These are phyloP conservation scores for Agrochola circellaris DNA, from an alignment of 2,888 invertebrate species.

Conservation along the genomic window DNA sequence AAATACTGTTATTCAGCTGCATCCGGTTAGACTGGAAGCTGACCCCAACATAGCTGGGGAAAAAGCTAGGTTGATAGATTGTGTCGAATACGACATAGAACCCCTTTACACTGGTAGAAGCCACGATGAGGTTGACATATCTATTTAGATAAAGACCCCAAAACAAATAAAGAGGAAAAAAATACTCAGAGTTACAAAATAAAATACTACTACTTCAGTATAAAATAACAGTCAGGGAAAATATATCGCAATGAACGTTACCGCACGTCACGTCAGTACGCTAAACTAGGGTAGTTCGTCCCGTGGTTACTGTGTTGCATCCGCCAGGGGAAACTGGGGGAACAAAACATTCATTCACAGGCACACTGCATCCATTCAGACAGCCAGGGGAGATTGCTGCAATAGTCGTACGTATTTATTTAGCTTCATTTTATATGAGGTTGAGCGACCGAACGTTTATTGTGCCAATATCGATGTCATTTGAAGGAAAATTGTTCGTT, in stretches of 20 bases:
- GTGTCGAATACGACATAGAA: neutral
- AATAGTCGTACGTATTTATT: conserved; percentile 49
- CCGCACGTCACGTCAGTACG: neutral
- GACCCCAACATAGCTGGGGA: too few species aligned
- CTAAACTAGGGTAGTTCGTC: conserved; percentile 25
- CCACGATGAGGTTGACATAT: too few species aligned
- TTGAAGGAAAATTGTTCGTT: conserved; percentile 52
- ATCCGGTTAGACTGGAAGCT: too few species aligned
- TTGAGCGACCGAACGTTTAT: conserved; percentile 48
- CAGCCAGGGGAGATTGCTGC: conserved; percentile 27
- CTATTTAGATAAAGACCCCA: too few species aligned
- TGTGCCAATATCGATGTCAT: conserved; percentile 60
- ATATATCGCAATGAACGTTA: too few species aligned
- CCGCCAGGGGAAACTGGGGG: conserved; percentile 20
- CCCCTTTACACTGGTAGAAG: too few species aligned
- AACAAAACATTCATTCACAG: conserved; percentile 47
- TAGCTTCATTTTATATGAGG: conserved; percentile 27
- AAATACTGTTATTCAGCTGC: too few species aligned
- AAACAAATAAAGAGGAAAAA: too few species aligned
- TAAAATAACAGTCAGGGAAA: too few species aligned
- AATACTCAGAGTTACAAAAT: too few species aligned
- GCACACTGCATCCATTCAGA: conserved; percentile 14
- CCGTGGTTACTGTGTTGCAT: conserved; percentile 19
- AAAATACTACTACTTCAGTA: too few species aligned
- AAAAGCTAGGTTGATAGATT: too few species aligned